Base-by-base conservation (phyloP, 2,113 vertebrate species). In the Lethenteron reissneri region DNA sequence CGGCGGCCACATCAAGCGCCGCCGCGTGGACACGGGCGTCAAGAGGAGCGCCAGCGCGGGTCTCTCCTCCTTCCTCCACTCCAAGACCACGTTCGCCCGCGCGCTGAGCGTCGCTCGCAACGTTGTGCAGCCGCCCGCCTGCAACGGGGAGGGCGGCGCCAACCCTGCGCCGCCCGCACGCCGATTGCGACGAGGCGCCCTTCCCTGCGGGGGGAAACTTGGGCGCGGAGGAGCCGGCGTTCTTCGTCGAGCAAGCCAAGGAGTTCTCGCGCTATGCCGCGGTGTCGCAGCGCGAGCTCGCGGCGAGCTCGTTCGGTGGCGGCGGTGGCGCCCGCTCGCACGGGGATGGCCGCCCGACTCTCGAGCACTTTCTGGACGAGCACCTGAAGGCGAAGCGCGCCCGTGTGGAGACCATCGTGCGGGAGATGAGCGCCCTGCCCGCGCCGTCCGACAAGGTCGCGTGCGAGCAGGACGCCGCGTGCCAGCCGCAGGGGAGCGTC, bases 351-450 rank as follows among this genome's bases (percentile, higher is more conserved):
- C 41, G 41, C 41, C 41, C 41, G 41, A 41, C 41, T 41, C 41
- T 41, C 6, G 41, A 41, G 41, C 41, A 41, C 41, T 41, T 41
- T 3, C 25, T 17, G n/a, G 64, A 68, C 25, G 94, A 97, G 81
- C 94, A 99, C 85, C 88, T 99, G 76, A 88, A 88, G 75, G 94
- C 94, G 72, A 99, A 99, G 78, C 88, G 92, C 12, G 94, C 92
- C 75, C 87, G 94, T 13, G 94, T 97, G 77, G 92, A 99, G 79
- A 99, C 95, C 83, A 99, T 99, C 76, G 97, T 97, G 79, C 89
- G 91, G 71, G 91, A 92, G 74, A 99, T 99, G 92, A 97, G 91
- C 80, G 8, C 64, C 64, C 25, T 68, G n/a, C 64, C 64, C n/a
- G 64, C 25, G n/a, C 11, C 10, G 10, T 68, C 64, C n/a, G 25